These are phyloP conservation scores for Anabas testudineus DNA, from an alignment of 2,797 vertebrate genomes.

Conservation along the genomic window DNA sequence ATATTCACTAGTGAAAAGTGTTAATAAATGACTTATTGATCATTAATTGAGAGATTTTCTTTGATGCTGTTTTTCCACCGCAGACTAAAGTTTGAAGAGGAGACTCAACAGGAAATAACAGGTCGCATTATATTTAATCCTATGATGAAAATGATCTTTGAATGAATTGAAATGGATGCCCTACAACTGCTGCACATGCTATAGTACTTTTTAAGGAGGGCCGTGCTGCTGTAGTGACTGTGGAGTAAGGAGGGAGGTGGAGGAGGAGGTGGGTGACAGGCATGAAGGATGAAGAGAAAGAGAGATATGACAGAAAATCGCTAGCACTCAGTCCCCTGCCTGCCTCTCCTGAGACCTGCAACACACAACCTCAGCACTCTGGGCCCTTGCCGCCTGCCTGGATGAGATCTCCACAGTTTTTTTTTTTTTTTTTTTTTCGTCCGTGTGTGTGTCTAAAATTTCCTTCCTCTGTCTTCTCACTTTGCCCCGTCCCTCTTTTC, in stretches of 20 bases:
- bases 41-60: too few species aligned
- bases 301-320: slow-evolving; percentile 81
- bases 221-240: slow-evolving; percentile 41
- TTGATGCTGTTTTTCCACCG: neutral
- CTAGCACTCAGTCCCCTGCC: slow-evolving; percentile 66
- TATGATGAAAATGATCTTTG: neutral
- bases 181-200: slow-evolving; percentile 3
- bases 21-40: neutral
- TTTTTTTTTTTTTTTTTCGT: slow-evolving; percentile 22
- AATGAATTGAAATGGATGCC: slow-evolving; percentile 22
- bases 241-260: slow-evolving; percentile 38
- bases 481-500: slow-evolving; percentile 16
- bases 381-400: slow-evolving; percentile 42
- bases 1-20: neutral
- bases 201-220: slow-evolving; percentile 8
- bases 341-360: slow-evolving; percentile 66
- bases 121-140: neutral
- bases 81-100: neutral
- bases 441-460: slow-evolving; percentile 23
- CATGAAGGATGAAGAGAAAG: slow-evolving; percentile 78
- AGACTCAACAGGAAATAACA: neutral
- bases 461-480: slow-evolving; percentile 38
- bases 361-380: slow-evolving; percentile 61
- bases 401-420: slow-evolving; percentile 39
- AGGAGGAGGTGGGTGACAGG: slow-evolving; percentile 51